phyloP scores from a whole-genome alignment of 2,113 vertebrate genomes.

The rat (Rattus norvegicus) region DNA sequence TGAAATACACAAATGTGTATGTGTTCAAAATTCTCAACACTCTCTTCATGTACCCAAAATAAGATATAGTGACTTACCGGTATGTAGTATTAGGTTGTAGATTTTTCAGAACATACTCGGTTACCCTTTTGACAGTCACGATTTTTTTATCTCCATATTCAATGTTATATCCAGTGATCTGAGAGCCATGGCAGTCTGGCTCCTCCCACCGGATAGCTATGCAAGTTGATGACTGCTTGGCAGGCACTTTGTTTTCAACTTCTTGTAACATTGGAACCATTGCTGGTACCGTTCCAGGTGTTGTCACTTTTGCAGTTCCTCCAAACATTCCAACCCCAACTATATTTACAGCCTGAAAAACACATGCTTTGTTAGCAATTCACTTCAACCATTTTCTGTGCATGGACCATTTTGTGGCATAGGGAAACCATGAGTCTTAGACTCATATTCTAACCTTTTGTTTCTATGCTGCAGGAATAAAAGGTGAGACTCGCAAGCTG shows the following conservation, averaged over 20 bases:
- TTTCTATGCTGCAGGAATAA: not conserved
- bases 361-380: slow-evolving; percentile 9
- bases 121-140: slow-evolving; percentile 83
- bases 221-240: slow-evolving; percentile 84
- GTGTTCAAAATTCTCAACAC: slow-evolving; percentile 32
- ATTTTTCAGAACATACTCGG: slow-evolving; percentile 86
- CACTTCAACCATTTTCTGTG: not conserved
- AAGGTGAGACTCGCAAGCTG: not conserved
- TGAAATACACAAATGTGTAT: not conserved
- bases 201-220: slow-evolving; percentile 90
- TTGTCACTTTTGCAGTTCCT: slow-evolving; percentile 82
- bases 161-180: slow-evolving; percentile 90
- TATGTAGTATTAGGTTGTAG: slow-evolving; percentile 89
- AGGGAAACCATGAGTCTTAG: not conserved
- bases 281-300: slow-evolving; percentile 85
- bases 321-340: slow-evolving; percentile 88
- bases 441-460: not conserved
- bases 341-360: slow-evolving; percentile 86
- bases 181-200: slow-evolving; percentile 87
- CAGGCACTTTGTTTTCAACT: slow-evolving; percentile 82
- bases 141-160: slow-evolving; percentile 89
- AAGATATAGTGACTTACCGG: slow-evolving; percentile 79
- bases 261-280: slow-evolving; percentile 84
- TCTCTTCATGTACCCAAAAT: not conserved
- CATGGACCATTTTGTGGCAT: not conserved